Conservation (phyloP, 1,140 invertebrate genomes). For the Plectrocnemia conspersa region DNA sequence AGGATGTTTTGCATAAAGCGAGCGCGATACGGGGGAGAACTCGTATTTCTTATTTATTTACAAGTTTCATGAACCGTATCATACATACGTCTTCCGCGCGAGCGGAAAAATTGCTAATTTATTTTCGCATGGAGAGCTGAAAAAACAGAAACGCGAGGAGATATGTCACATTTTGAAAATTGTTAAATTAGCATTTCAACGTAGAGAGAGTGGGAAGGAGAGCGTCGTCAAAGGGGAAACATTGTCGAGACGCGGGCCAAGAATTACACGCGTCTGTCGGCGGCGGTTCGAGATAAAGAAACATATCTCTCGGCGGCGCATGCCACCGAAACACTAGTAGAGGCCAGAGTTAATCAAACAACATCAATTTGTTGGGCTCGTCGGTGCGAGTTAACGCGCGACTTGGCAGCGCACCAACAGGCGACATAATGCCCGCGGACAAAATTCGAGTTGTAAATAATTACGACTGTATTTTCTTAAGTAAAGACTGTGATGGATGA, state of each 20-base stretch:
- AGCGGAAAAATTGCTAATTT: no score
- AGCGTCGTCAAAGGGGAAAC: not conserved
- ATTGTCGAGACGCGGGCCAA: not conserved
- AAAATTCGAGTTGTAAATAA: conserved; percentile 5
- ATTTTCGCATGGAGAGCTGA: no score
- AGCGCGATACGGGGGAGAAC: not conserved
- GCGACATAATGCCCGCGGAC: not conserved
- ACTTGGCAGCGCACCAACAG: conserved; percentile 25
- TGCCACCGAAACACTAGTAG: conserved; percentile 23
- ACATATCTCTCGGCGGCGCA: conserved; percentile 28
- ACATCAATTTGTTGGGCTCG: conserved; percentile 29
- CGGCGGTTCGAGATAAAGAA: conserved; percentile 17
- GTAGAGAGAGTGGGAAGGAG: not conserved
- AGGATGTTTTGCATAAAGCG: no score
- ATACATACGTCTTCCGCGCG: no score
- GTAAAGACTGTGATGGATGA: no score
- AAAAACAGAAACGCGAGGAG: no score
- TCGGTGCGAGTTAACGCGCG: conserved; percentile 14
- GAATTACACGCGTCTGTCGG: conserved; percentile 9
- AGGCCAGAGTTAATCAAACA: conserved; percentile 27
- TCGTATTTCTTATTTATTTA: conserved; percentile 14
- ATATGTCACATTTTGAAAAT: no score
- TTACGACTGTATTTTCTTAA: no score
- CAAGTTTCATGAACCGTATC: conserved; percentile 8
- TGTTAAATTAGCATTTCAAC: no score